phyloP scores from a whole-genome alignment of 2,797 vertebrate species.

The Peromyscus eremicus region DNA sequence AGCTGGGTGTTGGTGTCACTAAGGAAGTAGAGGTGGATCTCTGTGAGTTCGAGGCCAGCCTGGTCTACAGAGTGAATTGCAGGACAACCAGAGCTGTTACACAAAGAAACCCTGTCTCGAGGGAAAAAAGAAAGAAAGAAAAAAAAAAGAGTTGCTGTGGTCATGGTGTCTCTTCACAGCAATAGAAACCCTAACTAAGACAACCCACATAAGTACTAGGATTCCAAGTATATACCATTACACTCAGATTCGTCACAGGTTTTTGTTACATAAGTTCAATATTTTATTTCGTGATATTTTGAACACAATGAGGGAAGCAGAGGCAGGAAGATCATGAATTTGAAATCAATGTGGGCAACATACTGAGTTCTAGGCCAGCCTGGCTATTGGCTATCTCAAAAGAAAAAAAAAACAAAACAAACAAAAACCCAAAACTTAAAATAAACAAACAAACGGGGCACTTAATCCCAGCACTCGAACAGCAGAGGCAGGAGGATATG shows the following conservation, averaged over 20 bases:
- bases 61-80: neutral
- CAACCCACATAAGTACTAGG: too few relatives aligned
- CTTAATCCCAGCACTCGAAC: neutral
- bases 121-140: neutral
- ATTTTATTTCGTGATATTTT: slow-evolving; percentile 26
- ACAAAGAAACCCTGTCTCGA: neutral
- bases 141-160: neutral
- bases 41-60: neutral
- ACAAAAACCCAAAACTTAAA: neutral
- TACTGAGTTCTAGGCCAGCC: neutral
- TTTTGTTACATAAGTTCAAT: neutral
- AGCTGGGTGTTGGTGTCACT: neutral
- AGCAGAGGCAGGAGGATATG: neutral
- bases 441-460: too few relatives aligned
- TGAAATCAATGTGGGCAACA: neutral
- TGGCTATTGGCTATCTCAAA: neutral
- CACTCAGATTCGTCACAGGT: neutral
- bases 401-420: neutral
- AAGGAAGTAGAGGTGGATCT: neutral
- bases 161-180: too few relatives aligned
- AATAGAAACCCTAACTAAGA: too few relatives aligned
- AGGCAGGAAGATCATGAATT: neutral
- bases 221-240: neutral
- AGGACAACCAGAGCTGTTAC: neutral
- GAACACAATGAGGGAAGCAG: neutral